phyloP scores from a whole-genome alignment of 64 coral and sea anemone species.

The Montipora cactus region DNA sequence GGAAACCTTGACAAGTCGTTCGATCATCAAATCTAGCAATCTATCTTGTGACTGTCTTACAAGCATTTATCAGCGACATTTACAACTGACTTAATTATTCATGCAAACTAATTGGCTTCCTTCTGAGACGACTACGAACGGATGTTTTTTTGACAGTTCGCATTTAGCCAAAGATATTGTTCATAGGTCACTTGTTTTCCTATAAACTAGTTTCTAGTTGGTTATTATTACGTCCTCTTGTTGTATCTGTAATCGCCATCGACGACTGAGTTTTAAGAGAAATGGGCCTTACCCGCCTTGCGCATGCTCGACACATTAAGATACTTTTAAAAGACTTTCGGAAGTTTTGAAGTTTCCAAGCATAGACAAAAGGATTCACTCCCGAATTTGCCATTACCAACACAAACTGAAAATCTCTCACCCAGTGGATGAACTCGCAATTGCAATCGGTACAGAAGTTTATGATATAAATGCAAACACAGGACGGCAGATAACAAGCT shows the following conservation, averaged over 20 bases:
- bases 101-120: too few species aligned
- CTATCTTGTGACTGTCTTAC: too few species aligned
- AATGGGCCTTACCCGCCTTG: slow-evolving; percentile 5
- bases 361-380: slow-evolving; percentile 87
- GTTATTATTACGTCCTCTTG: background rate
- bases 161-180: too few species aligned
- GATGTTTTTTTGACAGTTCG: too few species aligned
- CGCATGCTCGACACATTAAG: slow-evolving; percentile 10
- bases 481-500: slow-evolving; percentile 69
- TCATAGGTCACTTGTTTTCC: background rate
- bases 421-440: slow-evolving; percentile 73
- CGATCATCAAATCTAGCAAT: too few species aligned
- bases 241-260: background rate
- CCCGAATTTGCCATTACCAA: slow-evolving; percentile 75
- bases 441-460: slow-evolving; percentile 73
- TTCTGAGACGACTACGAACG: too few species aligned
- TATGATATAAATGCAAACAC: slow-evolving; percentile 82
- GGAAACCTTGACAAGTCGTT: too few species aligned
- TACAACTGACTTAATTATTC: too few species aligned
- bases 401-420: slow-evolving; percentile 82
- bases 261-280: slow-evolving; percentile 22
- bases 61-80: too few species aligned
- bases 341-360: slow-evolving; percentile 56
- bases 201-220: background rate
- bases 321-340: slow-evolving; percentile 59